Evolutionary conservation across 2,797 vertebrate species (phyloP).

Genomic region (Forpus xanthops): DNA sequence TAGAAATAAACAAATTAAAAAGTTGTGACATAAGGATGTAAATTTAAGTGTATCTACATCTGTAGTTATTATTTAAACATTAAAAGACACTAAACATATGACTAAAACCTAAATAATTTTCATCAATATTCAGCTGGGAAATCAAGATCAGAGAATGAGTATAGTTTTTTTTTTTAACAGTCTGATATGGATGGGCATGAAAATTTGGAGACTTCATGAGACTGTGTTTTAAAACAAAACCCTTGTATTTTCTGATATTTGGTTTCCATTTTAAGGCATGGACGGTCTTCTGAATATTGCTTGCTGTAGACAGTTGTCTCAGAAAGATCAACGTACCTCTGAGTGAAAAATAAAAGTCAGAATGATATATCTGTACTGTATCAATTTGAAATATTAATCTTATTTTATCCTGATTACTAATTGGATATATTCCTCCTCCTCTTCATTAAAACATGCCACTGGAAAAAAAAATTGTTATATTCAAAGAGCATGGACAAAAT

Average conservation of each 20-base stretch:
- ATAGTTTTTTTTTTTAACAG: not conserved
- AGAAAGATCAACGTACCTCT: not conserved
- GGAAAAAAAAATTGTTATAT: not conserved
- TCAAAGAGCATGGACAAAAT: not conserved
- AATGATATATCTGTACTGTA: not conserved
- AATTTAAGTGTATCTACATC: not conserved
- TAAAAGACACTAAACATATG: not conserved
- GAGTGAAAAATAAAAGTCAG: not conserved
- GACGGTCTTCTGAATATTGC: not conserved
- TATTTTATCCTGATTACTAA: not conserved
- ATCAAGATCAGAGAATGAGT: not conserved
- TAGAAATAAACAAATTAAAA: slow-evolving; percentile 27
- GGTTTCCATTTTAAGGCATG: not conserved
- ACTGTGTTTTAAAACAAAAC: not conserved
- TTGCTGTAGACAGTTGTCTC: not conserved
- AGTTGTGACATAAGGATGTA: not conserved
- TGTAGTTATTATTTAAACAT: slow-evolving; percentile 1
- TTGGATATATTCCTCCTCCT: not conserved
- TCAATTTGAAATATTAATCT: not conserved
- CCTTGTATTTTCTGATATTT: not conserved
- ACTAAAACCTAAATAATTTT: not conserved
- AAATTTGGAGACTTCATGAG: not conserved
- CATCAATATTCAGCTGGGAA: not conserved
- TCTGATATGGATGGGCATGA: not conserved
- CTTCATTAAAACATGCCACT: not conserved